Percentiles rank a stretch among this genome's conserved stretches.
phyloP scores from a whole-genome alignment of 2,797 vertebrate genomes.

The Antennarius maculatus region DNA sequence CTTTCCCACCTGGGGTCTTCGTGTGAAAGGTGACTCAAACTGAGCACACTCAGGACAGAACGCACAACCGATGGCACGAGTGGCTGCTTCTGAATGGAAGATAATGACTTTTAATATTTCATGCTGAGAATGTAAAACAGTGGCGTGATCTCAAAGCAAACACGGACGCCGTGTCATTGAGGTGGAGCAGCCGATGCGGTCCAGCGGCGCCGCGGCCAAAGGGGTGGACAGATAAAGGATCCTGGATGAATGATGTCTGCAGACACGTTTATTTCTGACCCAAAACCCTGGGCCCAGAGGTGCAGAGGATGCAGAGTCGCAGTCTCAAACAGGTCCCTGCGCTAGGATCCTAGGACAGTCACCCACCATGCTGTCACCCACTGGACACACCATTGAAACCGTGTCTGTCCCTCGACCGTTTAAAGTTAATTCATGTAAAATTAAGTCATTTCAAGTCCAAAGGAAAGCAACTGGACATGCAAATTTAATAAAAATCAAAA shows the following conservation, averaged over 20 bases:
- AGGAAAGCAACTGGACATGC: no score
- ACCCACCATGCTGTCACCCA: no score
- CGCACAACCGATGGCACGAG: constrained; percentile 1
- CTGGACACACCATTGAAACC: no score
- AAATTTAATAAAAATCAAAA: no score
- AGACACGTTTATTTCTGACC: not conserved
- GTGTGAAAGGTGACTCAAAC: constrained; percentile 21
- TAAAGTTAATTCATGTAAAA: no score
- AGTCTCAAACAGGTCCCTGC: no score
- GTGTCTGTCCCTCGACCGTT: no score
- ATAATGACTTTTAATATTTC: constrained; percentile 8
- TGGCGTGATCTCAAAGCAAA: constrained; percentile 23
- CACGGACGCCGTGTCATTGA: constrained; percentile 5
- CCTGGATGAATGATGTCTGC: constrained; percentile 22
- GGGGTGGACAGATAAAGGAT: constrained; percentile 4
- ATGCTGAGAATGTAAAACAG: constrained; percentile 10
- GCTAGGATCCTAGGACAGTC: no score
- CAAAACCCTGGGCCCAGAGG: no score
- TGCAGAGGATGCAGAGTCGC: no score
- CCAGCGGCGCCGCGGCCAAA: constrained; percentile 10
- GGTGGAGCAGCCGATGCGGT: constrained; percentile 4
- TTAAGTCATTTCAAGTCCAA: no score
- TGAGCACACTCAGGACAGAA: not conserved
- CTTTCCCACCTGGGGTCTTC: no score
- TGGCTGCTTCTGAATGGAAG: constrained; percentile 11